Percentiles rank a stretch among this genome's conserved stretches.
Evolutionary conservation across 2,797 vertebrate species (phyloP).

Genomic region (Adrianichthys oophorus): DNA sequence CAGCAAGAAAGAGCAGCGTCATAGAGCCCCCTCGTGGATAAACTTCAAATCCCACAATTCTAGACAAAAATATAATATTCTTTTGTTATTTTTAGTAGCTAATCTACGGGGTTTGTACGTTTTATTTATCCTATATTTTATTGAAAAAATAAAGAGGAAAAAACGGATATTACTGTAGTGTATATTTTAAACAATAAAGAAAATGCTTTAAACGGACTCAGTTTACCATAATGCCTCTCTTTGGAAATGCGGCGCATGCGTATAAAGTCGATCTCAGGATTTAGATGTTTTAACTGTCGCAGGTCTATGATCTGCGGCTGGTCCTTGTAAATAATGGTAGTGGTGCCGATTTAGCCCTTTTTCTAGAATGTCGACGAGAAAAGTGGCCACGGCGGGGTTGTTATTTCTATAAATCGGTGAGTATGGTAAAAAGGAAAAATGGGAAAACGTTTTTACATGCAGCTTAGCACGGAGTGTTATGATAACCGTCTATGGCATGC

Average conservation of each 20-base stretch:
- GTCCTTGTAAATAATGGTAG: conserved; percentile 6
- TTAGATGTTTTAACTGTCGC: conserved; percentile 35
- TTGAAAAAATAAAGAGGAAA: not conserved
- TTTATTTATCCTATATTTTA: rapidly evolving
- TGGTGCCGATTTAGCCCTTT: conserved; percentile 13
- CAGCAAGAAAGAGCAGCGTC: conserved; percentile 5
- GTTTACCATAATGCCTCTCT: conserved; percentile 47
- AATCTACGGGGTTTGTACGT: rapidly evolving
- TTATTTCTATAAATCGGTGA: conserved; percentile 53
- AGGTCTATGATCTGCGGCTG: conserved; percentile 11
- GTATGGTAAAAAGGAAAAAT: conserved; percentile 27
- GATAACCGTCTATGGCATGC: conserved; percentile 17
- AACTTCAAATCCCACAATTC: conserved; percentile 63
- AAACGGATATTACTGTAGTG: not conserved
- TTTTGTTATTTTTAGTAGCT: too few species aligned
- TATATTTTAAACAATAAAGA: not conserved
- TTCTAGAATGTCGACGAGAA: conserved; percentile 34
- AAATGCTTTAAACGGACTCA: conserved; percentile 37
- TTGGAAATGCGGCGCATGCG: conserved; percentile 29
- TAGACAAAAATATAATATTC: rapidly evolving
- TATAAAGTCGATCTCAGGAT: conserved; percentile 19
- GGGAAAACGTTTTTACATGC: conserved; percentile 1
- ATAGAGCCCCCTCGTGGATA: not conserved
- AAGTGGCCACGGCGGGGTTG: not conserved
- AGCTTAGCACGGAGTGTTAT: conserved; percentile 6